A percentile compares a stretch with the other conserved stretches of the same genome.
phyloP scores from a whole-genome alignment of 2,113 vertebrate genomes.

The Fregata magnificens region DNA sequence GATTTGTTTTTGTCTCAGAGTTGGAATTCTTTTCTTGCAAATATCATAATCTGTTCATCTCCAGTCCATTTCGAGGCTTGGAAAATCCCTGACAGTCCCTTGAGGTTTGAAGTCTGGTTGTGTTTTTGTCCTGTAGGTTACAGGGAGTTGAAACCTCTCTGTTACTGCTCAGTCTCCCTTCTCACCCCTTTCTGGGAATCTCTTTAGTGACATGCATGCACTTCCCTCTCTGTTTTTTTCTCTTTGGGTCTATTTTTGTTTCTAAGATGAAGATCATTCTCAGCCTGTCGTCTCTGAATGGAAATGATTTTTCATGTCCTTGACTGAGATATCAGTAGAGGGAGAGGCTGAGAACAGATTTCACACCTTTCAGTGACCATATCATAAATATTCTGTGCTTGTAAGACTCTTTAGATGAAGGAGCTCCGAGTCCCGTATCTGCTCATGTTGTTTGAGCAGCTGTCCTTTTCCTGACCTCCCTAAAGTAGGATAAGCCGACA shows the following conservation, averaged over 20 bases:
- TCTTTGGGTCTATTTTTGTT: background rate
- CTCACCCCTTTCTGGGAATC: background rate
- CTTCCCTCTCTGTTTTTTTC: background rate
- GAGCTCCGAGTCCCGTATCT: background rate
- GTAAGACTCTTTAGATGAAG: background rate
- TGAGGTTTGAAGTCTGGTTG: background rate
- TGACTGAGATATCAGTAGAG: background rate
- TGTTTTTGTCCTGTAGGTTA: background rate
- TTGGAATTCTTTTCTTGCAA: background rate
- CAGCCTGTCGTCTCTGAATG: background rate
- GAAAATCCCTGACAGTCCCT: background rate
- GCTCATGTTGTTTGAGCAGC: background rate
- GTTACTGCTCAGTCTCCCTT: background rate
- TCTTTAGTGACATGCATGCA: background rate
- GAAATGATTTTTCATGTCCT: background rate
- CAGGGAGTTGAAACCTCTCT: background rate
- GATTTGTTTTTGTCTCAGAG: background rate
- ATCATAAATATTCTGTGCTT: background rate
- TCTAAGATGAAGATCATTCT: background rate
- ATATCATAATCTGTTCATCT: background rate
- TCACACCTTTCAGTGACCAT: background rate
- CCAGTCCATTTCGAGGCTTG: background rate
- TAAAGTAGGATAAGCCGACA: background rate
- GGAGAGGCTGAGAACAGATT: background rate
- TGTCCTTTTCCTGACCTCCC: background rate